Evolutionary conservation across 1,140 invertebrate genomes (phyloP), one percentile per base, ranked within the genome.

Genomic region (Ceratina australensis): DNA sequence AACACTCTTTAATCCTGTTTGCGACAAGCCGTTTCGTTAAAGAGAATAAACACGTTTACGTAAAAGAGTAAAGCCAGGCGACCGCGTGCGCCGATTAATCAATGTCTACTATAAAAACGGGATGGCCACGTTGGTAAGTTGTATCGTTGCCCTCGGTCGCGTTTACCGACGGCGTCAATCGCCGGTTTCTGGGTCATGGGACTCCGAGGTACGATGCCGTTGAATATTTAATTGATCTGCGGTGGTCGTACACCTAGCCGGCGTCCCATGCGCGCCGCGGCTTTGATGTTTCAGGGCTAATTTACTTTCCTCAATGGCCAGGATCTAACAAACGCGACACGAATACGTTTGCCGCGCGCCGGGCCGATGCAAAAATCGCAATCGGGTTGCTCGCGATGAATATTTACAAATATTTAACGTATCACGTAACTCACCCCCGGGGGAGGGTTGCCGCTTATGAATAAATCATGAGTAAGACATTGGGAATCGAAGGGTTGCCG

Each of bases 401-500:
- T 68, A 77, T 68, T 77, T 71, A 60, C 74, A 71, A 77, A 77
- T 60, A 77, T 60, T 77, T 71, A 77, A 77, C 67, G 74, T 77
- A 77, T 71, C 74, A 16, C 49, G 57, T 77, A 77, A 71, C 67
- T 26, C 26, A 8, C 33, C 33, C 33, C 33, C 33, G 22, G 16
- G 56, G 12, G 57, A 54, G 49, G 66, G 12, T 47, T 18, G 16
- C 7, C 20, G 15, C 20, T 68, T 54, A 71, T 77, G 67, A 77
- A 71, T 77, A 77, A 77, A 42, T 77, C 74, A 77, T 63, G 49
- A 71, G 22, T 20, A 13, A 28, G 47, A 61, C 49, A 61, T 61
- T 20, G 64, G 56, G 33, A 75, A 66, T 68, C 28, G 57, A 69
- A 59, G 56, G 49, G 52, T 28, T 66, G 42, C 26, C 52, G n/a